phyloP scores from a whole-genome alignment of 2,888 invertebrate genomes.

The Rhyacophila evoluta region DNA sequence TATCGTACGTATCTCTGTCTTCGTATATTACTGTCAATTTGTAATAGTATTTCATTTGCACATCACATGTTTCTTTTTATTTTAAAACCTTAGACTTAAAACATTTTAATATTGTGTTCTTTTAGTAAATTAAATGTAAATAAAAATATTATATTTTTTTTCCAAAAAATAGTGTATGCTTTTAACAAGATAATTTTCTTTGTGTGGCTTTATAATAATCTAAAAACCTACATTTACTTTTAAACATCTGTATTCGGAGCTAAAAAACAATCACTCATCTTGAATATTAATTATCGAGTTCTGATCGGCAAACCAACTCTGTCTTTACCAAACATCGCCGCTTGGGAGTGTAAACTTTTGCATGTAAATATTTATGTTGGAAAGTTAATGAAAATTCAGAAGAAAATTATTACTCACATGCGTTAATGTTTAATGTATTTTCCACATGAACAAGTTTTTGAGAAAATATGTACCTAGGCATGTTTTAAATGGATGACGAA shows the following conservation, averaged over 20 bases:
- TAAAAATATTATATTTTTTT: no score
- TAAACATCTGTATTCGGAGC: not conserved
- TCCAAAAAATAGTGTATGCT: no score
- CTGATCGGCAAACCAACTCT: not conserved
- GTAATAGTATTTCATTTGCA: no score
- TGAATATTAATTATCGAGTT: constrained; percentile 5
- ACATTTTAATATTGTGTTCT: no score
- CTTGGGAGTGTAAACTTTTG: constrained; percentile 9
- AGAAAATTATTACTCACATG: constrained; percentile 11
- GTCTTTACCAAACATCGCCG: not conserved
- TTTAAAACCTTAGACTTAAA: no score
- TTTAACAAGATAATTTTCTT: no score
- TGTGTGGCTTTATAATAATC: no score
- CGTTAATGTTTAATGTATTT: constrained; percentile 4
- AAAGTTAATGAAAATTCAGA: constrained; percentile 5
- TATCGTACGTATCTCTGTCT: no score
- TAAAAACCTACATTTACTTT: no score
- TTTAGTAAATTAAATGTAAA: no score
- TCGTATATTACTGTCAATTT: no score
- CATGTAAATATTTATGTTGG: not conserved
- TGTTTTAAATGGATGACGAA: not conserved
- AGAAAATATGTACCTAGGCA: not conserved
- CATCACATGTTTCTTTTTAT: no score
- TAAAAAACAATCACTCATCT: constrained; percentile 16
- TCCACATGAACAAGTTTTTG: not conserved